Evolutionary conservation across 2,113 vertebrate species (phyloP).

Genomic region (Laterallus jamaicensis): DNA sequence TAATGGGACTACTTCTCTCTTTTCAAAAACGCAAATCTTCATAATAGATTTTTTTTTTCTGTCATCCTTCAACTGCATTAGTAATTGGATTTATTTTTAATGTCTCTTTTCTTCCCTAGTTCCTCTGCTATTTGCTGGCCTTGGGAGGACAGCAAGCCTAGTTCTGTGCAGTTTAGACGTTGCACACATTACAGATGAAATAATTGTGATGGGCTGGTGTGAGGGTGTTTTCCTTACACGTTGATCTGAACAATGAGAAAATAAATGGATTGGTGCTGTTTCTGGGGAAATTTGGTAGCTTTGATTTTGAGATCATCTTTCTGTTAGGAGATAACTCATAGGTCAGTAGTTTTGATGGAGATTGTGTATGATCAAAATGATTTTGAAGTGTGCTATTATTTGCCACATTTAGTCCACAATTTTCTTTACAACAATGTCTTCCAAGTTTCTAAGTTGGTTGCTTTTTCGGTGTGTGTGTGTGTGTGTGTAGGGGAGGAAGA

Average conservation of each 20-base stretch:
- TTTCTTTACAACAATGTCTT: neutral
- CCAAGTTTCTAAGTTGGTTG: neutral
- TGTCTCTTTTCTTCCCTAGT: neutral
- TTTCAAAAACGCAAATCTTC: neutral
- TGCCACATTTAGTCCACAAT: neutral
- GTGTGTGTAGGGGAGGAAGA: too few relatives aligned
- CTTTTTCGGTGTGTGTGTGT: neutral
- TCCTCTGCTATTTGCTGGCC: neutral
- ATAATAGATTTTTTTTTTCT: neutral
- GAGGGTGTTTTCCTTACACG: neutral
- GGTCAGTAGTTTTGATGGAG: neutral
- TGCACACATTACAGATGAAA: neutral
- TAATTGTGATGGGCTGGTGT: neutral
- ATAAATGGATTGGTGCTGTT: neutral
- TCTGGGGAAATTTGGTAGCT: neutral
- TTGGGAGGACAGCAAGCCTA: neutral
- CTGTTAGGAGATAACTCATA: neutral
- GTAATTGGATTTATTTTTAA: neutral
- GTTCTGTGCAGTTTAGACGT: neutral
- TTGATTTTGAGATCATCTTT: neutral
- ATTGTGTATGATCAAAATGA: neutral
- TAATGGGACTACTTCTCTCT: neutral
- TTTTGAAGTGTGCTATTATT: neutral
- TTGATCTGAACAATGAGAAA: neutral
- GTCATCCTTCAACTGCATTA: neutral